Evolutionary conservation across 2,113 vertebrate genomes (phyloP).

Genomic region (Tupaia chinensis): DNA sequence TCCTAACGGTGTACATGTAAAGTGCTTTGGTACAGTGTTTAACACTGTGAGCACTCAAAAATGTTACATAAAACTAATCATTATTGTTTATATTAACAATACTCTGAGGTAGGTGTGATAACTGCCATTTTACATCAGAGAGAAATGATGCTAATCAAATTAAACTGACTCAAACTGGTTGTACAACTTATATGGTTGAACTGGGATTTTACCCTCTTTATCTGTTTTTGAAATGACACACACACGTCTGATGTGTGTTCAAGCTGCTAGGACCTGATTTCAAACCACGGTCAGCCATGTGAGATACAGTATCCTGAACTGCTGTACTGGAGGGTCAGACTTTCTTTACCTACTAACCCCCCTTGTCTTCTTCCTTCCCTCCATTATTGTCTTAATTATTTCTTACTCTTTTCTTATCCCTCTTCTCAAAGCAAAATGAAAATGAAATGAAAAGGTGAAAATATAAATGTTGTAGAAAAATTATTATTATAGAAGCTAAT

Average conservation of each 20-base stretch:
- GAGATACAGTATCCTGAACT: too few relatives aligned
- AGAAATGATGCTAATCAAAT: slow-evolving; percentile 18
- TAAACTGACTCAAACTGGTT: neutral
- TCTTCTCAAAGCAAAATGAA: neutral
- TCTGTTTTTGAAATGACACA: neutral
- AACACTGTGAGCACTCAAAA: neutral
- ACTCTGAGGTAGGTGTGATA: neutral
- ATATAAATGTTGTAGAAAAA: neutral
- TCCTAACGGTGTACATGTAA: neutral
- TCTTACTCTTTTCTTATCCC: neutral
- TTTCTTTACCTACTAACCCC: neutral
- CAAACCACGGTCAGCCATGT: too few relatives aligned
- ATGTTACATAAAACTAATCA: neutral
- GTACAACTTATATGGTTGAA: neutral
- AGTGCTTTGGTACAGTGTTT: neutral
- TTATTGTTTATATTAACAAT: slow-evolving; percentile 35
- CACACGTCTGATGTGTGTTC: too few relatives aligned
- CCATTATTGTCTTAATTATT: neutral
- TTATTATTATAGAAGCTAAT: slow-evolving; percentile 21
- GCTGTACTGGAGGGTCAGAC: too few relatives aligned
- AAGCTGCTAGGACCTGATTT: too few relatives aligned
- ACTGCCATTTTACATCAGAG: neutral
- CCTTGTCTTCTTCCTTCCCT: neutral
- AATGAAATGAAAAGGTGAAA: slow-evolving; percentile 30
- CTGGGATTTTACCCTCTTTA: neutral